Evolutionary conservation across 2,797 vertebrate genomes (phyloP).

Genomic region (Lithobates sylvaticus): DNA sequence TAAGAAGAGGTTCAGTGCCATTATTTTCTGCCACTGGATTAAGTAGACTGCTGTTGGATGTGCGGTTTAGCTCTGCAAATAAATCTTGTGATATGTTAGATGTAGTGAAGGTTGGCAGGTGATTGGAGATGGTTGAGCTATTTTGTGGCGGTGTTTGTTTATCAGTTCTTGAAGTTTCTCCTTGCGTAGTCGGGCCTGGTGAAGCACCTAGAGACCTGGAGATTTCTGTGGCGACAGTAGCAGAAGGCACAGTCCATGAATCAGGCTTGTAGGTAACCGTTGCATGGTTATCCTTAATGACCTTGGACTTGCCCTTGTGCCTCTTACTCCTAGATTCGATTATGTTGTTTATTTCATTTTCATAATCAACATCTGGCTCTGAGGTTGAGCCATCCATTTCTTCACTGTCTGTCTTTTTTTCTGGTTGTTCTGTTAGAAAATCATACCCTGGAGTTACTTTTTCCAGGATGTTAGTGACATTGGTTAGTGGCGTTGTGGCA

Average conservation of each 20-base stretch:
- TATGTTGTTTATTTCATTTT: slow-evolving; percentile 65
- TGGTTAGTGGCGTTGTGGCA: slow-evolving; percentile 56
- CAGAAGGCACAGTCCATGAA: slow-evolving; percentile 23
- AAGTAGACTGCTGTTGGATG: slow-evolving; percentile 53
- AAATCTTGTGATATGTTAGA: slow-evolving; percentile 59
- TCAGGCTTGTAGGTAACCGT: slow-evolving; percentile 42
- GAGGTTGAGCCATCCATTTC: slow-evolving; percentile 66
- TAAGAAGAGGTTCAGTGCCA: slow-evolving; percentile 47
- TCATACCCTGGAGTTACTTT: slow-evolving; percentile 76
- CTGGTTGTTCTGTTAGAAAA: slow-evolving; percentile 78
- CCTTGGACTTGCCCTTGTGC: slow-evolving; percentile 34
- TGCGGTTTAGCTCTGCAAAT: slow-evolving; percentile 54
- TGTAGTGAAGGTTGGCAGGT: slow-evolving; percentile 54
- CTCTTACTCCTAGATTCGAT: slow-evolving; percentile 66
- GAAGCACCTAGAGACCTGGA: slow-evolving; percentile 34
- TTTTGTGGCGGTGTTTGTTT: slow-evolving; percentile 21
- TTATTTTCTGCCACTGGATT: slow-evolving; percentile 59
- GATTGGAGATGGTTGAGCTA: background rate
- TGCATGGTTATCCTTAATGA: slow-evolving; percentile 56
- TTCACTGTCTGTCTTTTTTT: slow-evolving; percentile 63
- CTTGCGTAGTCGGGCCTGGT: background rate
- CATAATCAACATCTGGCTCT: slow-evolving; percentile 60
- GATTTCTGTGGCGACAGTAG: slow-evolving; percentile 56
- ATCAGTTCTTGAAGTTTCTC: slow-evolving; percentile 5
- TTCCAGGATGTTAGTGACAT: slow-evolving; percentile 8